A percentile compares a stretch with the other conserved stretches of the same genome.
These are phyloP conservation scores for Scaptomyza graminum DNA, from an alignment of 1,140 invertebrate species.

Conservation along the genomic window DNA sequence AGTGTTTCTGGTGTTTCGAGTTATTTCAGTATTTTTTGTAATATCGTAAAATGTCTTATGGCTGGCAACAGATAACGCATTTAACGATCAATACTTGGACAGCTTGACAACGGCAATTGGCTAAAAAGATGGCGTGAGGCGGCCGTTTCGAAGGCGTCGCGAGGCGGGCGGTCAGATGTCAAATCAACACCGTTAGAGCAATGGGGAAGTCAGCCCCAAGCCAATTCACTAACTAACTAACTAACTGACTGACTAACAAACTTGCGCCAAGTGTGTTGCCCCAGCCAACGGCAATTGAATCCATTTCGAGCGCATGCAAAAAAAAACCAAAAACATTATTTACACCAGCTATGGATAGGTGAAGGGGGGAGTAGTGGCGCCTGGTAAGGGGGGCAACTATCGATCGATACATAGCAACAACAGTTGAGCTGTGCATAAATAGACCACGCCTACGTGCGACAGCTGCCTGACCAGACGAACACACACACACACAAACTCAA, in stretches of 20 bases:
- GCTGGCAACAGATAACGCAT: constrained; percentile 78
- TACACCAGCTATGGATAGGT: constrained; percentile 2
- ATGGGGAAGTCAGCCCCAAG: constrained; percentile 30
- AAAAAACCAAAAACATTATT: constrained; percentile 18
- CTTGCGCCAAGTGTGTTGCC: constrained; percentile 36
- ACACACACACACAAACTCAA: constrained; percentile 25
- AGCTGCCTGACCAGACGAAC: constrained; percentile 45
- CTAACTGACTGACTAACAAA: constrained; percentile 24
- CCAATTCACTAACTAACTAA: constrained; percentile 36
- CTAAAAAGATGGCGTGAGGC: constrained; percentile 45
- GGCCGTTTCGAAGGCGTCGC: too few relatives aligned
- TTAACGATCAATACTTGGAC: constrained; percentile 75
- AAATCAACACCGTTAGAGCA: constrained; percentile 48
- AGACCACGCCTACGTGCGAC: constrained; percentile 67
- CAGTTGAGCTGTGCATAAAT: constrained; percentile 49
- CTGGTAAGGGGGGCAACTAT: constrained; percentile 16
- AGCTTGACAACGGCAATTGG: constrained; percentile 70
- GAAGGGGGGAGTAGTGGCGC: neutral
- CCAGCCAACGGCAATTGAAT: constrained; percentile 50
- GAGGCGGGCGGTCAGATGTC: constrained; percentile 19
- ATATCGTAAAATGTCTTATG: constrained; percentile 77
- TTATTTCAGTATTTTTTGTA: constrained; percentile 24
- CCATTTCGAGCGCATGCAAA: constrained; percentile 44
- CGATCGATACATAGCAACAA: constrained; percentile 59
- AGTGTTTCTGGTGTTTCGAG: constrained; percentile 16